Evolutionary conservation across 2,888 invertebrate species (phyloP), one percentile per base, ranked within the genome.

Genomic region (Hyles lineata): DNA sequence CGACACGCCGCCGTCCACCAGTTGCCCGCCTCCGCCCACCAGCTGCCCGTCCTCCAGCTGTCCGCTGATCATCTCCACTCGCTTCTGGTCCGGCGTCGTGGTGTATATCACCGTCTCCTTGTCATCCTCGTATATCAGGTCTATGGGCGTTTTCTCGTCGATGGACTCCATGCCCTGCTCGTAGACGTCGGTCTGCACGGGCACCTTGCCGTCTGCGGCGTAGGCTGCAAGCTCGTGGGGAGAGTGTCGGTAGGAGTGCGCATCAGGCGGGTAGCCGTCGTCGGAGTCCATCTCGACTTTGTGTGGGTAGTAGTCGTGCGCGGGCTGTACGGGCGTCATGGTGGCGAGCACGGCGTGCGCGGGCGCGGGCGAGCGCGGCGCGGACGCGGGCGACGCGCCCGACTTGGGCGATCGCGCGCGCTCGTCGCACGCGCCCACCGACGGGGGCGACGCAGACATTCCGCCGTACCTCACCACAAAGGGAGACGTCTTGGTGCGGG

Each of bases 81-180:
- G 96, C 89, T 97, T 97, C 85, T 97, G 97, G 86, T 97, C 97
- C 74, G 96, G 96, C 17, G 96, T 96, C 75, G 97, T 96, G 71
- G 97, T 97, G 83, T 97, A 97, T 88, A 97, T 97, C 75, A 97
- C 97, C 3, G 97, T 97, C 88, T 97, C 97, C 86, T 97, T 97
- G 69, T 97, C 97, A 84, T 97, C 97, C 86, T 97, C 97, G 90
- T 97, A 97, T 83, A 97, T 97, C 83, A 97, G 93, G 89, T 97
- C 97, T 87, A 97, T 97, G 80, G 97, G 97, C 71, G 95, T 97
- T 85, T 96, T 96, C 88, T 96, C 96, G 83, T 96, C 96, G 50
- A 95, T 92, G 21, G 92, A 91, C 78, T 93, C 91, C 95, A 95
- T 91, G 78, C 93, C 92, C 80, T 93, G 92, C 77, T 95, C 91